These are phyloP conservation scores for Drosophila koepferae DNA, from an alignment of 2,888 invertebrate species.

Conservation along the genomic window DNA sequence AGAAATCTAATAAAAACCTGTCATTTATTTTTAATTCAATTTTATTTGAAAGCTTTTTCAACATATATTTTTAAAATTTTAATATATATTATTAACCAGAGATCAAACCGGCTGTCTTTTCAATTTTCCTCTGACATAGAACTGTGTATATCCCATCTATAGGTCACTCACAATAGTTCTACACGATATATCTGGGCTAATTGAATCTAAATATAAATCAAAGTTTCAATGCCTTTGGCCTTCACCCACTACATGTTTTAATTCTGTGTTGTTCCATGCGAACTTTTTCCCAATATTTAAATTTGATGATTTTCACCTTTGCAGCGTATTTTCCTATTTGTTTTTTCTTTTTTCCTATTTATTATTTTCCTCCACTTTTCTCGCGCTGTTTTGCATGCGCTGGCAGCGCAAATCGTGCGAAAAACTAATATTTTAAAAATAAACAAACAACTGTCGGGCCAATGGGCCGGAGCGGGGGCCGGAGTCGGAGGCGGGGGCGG, in stretches of 20 bases:
- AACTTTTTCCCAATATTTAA: conserved; percentile 5
- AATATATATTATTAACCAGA: not conserved
- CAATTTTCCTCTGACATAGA: not conserved
- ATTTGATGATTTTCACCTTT: conserved; percentile 26
- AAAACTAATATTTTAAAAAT: conserved; percentile 72
- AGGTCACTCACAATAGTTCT: not conserved
- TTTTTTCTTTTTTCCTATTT: not conserved
- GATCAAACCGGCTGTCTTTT: not conserved
- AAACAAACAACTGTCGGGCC: conserved; percentile 57
- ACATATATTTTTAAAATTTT: no score
- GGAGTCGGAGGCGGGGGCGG: not conserved
- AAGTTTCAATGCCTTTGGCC: conserved; percentile 24
- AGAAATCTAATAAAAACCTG: no score
- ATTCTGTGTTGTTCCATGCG: conserved; percentile 9
- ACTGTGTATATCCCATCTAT: not conserved
- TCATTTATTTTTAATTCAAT: no score
- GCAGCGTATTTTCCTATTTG: conserved; percentile 17
- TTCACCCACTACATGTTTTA: conserved; percentile 24
- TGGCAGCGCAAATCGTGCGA: conserved; percentile 61
- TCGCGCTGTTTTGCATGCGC: conserved; percentile 31
- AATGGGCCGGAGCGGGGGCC: not conserved
- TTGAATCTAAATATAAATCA: conserved; percentile 12
- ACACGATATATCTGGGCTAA: not conserved
- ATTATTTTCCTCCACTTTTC: not conserved
- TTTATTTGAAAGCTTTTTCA: no score